phyloP scores from a whole-genome alignment of 2,888 invertebrate genomes.

The Calameuta idolon region DNA sequence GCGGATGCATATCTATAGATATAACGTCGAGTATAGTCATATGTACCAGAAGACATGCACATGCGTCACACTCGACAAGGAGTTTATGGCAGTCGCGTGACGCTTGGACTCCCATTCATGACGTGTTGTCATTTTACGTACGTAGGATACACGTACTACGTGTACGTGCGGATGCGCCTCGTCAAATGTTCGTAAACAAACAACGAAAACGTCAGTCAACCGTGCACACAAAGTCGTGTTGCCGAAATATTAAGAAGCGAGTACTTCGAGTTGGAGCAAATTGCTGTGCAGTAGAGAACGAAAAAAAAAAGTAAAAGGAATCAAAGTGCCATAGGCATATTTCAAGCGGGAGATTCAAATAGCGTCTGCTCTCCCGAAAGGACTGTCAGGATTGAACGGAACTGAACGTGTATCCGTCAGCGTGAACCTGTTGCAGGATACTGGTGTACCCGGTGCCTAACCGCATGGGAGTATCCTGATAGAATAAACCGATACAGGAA shows the following conservation, averaged over 20 bases:
- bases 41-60: not conserved
- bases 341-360: not conserved
- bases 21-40: not conserved
- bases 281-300: not conserved
- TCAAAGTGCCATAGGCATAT: not conserved
- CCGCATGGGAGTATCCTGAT: not conserved
- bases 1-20: not conserved
- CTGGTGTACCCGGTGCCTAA: slow-evolving; percentile 3
- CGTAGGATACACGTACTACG: not conserved
- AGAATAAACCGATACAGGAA: not conserved
- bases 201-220: not conserved
- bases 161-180: not conserved
- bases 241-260: not conserved
- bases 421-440: slow-evolving; percentile 43
- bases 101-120: slow-evolving; percentile 4
- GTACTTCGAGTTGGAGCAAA: not conserved
- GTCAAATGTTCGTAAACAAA: not conserved
- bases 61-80: not conserved
- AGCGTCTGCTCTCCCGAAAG: not conserved
- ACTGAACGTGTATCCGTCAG: slow-evolving; percentile 33
- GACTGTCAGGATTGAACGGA: slow-evolving; percentile 11
- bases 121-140: slow-evolving; percentile 1
- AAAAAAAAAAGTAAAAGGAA: not conserved
- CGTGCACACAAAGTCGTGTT: not conserved
- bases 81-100: slow-evolving; percentile 6